Base-by-base conservation (phyloP, 2,113 vertebrate species). In the Misgurnus anguillicaudatus region DNA sequence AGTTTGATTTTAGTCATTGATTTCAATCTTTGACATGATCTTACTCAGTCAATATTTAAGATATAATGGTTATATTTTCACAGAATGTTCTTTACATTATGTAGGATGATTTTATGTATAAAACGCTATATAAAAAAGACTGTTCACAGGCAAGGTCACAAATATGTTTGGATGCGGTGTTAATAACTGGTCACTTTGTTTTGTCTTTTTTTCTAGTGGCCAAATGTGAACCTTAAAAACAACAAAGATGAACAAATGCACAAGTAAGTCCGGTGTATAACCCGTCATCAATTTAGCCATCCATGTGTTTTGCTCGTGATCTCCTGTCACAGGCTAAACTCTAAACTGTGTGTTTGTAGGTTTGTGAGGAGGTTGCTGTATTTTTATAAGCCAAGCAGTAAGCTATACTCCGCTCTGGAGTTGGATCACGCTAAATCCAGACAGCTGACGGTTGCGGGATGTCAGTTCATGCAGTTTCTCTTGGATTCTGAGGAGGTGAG, bases 171-270 rank as follows among this genome's bases (percentile, higher is more conserved):
- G 10, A 19, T 31, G 11, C 13, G 48, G 42, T 42, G 17, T 4
- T 57, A 19, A 0, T 57, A 9, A 57, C 53, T 10, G 13, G 4
- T 21, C 10, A 10, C 45, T 24, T 31, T 31, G 45, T 31, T 36
- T 11, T 60, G 5, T 53, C 57, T 84, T 89, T 90, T 84, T 57
- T 39, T 65, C 5, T 57, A 96, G 95, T 96, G 94, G 95, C 94
- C 95, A 89, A 95, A 95, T 87, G 84, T 94, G 86, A 96, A 92
- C 85, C 88, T 96, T 53, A 94, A 91, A 84, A 93, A 92, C 86
- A 95, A 92, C 89, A 96, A 95, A 89, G 95, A 96, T 86, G 95
- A 96, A 81, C 95, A 95, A 2, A 91, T 95, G 55, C 95, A 96
- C 90, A 95, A 92, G 95, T 96, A 91, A 88, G 77, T 78, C 13